Evolutionary conservation across 2,113 vertebrate genomes (phyloP).

Genomic region (Bubo bubo): DNA sequence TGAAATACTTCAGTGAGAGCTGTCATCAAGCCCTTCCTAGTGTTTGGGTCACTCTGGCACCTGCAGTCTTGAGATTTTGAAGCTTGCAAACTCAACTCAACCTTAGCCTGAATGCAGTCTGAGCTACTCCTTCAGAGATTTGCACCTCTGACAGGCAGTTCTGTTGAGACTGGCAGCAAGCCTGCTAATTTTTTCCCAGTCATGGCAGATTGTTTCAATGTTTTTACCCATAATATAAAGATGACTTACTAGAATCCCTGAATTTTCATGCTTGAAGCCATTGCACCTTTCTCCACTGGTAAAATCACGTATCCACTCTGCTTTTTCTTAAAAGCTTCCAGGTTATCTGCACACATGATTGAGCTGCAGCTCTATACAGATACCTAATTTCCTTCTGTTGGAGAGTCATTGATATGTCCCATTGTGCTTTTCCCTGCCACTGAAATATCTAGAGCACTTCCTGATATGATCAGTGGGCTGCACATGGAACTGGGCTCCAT

Average conservation of each 20-base stretch:
- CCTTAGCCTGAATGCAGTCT: neutral
- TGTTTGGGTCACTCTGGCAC: neutral
- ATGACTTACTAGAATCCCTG: neutral
- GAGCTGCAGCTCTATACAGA: neutral
- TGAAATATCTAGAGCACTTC: neutral
- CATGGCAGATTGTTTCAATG: neutral
- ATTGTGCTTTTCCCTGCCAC: rapidly evolving
- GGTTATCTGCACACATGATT: neutral
- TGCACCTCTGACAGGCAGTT: neutral
- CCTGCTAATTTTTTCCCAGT: neutral
- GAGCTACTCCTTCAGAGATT: neutral
- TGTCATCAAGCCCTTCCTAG: neutral
- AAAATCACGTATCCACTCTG: neutral
- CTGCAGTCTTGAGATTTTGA: neutral
- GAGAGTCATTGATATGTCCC: neutral
- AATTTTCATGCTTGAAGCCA: neutral
- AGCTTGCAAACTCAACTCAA: neutral
- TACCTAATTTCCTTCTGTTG: neutral
- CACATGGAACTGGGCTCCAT: neutral
- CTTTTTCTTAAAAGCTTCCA: neutral
- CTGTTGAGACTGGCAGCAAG: neutral
- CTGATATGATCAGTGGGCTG: neutral
- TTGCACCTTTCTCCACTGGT: neutral
- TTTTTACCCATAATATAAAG: neutral
- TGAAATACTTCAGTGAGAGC: neutral